phyloP scores from a whole-genome alignment of 2,797 vertebrate species.

The Acropternis orthonyx region DNA sequence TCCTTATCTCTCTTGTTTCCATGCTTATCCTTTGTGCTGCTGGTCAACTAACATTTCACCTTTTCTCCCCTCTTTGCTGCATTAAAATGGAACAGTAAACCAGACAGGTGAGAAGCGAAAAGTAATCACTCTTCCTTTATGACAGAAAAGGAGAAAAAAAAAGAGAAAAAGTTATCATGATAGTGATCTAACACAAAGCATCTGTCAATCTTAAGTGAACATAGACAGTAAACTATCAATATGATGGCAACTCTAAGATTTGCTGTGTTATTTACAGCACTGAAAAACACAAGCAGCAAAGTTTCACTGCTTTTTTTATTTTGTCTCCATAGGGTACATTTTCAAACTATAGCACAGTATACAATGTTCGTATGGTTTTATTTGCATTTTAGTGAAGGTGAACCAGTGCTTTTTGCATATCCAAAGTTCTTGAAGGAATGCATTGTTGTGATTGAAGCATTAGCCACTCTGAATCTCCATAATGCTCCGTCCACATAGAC shows the following conservation, averaged over 20 bases:
- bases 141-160: neutral
- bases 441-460: neutral
- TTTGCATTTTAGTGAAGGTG: neutral
- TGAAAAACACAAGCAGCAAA: neutral
- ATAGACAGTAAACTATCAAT: neutral
- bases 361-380: neutral
- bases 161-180: neutral
- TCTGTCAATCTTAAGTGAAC: neutral
- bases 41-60: conserved; percentile 80
- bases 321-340: neutral
- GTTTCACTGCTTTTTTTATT: neutral
- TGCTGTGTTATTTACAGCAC: neutral
- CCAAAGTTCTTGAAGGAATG: neutral
- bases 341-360: neutral
- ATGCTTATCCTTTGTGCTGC: conserved; percentile 66
- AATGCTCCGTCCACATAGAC: neutral
- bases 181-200: neutral
- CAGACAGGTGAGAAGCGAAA: conserved; percentile 93
- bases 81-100: conserved; percentile 98
- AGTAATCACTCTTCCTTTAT: conserved; percentile 20
- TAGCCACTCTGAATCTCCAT: neutral
- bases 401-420: neutral
- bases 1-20: conserved; percentile 50
- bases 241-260: neutral
- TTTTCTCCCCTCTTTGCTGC: conserved; percentile 84